A percentile compares a stretch with the other conserved stretches of the same genome.
These are phyloP conservation scores for Chelonia mydas DNA, from an alignment of 2,797 vertebrate species.

Conservation along the genomic window DNA sequence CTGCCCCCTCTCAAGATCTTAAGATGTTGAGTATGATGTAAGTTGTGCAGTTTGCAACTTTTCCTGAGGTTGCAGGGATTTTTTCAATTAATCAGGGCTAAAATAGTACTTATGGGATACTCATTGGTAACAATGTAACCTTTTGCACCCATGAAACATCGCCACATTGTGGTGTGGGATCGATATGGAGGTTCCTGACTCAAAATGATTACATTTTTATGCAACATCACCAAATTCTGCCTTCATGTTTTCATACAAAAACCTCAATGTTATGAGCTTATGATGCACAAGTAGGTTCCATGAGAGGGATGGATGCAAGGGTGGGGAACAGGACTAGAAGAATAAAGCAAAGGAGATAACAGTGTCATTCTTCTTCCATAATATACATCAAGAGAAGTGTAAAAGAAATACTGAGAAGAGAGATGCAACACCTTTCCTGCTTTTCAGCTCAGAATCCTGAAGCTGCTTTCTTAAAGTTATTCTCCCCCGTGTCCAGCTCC, in stretches of 20 bases:
- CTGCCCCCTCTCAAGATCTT: not conserved
- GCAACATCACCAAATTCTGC: not conserved
- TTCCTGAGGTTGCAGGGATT: not conserved
- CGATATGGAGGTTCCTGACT: not conserved
- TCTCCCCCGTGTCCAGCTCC: not conserved
- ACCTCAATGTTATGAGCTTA: not conserved
- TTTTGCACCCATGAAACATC: not conserved
- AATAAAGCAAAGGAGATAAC: not conserved
- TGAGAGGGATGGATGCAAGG: not conserved
- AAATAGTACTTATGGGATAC: fast-evolving
- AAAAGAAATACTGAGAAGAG: not conserved
- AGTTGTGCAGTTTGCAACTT: not conserved
- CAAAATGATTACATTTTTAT: not conserved
- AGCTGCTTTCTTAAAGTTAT: not conserved
- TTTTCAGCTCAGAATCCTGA: not conserved
- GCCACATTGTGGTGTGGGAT: not conserved
- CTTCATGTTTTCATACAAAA: not conserved
- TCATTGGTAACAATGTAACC: not conserved
- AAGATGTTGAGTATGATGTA: not conserved
- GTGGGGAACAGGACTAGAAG: not conserved
- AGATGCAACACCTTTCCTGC: not conserved
- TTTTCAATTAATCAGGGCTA: not conserved
- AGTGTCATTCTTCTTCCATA: not conserved
- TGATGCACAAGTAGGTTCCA: not conserved
- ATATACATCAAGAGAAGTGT: not conserved